A percentile compares a stretch with the other conserved stretches of the same genome.
These are phyloP conservation scores for Drepanosiphum platanoidis DNA, from an alignment of 2,888 invertebrate species.

Conservation along the genomic window DNA sequence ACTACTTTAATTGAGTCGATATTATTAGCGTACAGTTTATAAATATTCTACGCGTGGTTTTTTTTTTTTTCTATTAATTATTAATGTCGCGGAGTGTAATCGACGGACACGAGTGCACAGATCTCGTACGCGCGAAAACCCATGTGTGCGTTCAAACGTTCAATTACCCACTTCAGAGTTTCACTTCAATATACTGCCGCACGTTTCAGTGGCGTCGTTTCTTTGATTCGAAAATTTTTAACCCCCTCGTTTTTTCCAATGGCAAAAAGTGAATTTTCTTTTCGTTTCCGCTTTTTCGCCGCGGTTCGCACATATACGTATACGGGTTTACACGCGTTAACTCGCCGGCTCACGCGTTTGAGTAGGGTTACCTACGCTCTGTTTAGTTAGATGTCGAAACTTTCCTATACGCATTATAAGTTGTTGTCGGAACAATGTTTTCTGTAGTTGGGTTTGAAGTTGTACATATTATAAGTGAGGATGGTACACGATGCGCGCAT, in stretches of 20 bases:
- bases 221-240: neutral
- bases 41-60: too few relatives aligned
- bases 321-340: neutral
- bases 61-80: too few relatives aligned
- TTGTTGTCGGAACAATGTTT: slow-evolving; percentile 40
- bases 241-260: neutral
- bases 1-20: too few relatives aligned
- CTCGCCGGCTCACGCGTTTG: slow-evolving; percentile 13
- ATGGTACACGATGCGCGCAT: neutral
- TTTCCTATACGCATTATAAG: slow-evolving; percentile 33
- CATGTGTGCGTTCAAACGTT: too few relatives aligned
- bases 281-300: neutral
- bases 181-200: too few relatives aligned
- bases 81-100: too few relatives aligned
- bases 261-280: slow-evolving; percentile 6
- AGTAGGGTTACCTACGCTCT: slow-evolving; percentile 34
- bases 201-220: neutral
- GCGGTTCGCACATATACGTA: too few relatives aligned
- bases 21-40: too few relatives aligned
- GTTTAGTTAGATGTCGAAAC: slow-evolving; percentile 46
- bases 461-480: neutral
- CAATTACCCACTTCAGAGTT: too few relatives aligned
- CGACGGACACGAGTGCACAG: too few relatives aligned
- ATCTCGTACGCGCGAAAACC: too few relatives aligned
- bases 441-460: slow-evolving; percentile 24